Percentiles rank a stretch among this genome's conserved stretches.
phyloP scores from a whole-genome alignment of 2,888 invertebrate species.

The Mimumesa dahlbomi region DNA sequence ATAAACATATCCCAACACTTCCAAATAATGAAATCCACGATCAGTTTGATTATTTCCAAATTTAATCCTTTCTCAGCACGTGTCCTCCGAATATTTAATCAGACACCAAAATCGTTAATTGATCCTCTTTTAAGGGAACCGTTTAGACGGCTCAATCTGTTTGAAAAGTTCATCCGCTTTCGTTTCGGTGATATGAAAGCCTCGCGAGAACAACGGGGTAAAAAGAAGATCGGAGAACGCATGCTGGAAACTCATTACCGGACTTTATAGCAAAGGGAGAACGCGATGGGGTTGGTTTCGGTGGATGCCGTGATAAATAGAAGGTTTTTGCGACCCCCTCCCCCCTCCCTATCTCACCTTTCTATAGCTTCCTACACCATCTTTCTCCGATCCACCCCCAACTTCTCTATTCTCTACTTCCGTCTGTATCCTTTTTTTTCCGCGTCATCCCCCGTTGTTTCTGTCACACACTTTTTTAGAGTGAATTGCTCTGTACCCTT shows the following conservation, averaged over 20 bases:
- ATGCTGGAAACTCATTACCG: slow-evolving; percentile 61
- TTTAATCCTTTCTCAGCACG: no score
- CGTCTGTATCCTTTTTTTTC: slow-evolving; percentile 6
- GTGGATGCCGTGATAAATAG: slow-evolving; percentile 49
- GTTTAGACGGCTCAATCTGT: no score
- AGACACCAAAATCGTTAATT: no score
- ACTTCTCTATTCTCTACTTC: not conserved
- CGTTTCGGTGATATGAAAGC: slow-evolving; percentile 3
- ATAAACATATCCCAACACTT: no score
- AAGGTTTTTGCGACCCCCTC: slow-evolving; percentile 16
- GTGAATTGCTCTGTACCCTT: slow-evolving; percentile 9
- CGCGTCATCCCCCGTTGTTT: not conserved
- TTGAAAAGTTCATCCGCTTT: slow-evolving; percentile 22
- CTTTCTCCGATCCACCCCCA: slow-evolving; percentile 18
- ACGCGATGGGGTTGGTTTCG: slow-evolving; percentile 29
- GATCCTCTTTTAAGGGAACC: no score
- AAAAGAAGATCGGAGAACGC: slow-evolving; percentile 29
- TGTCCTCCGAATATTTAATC: no score
- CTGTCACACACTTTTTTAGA: slow-evolving; percentile 9
- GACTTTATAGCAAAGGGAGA: slow-evolving; percentile 31
- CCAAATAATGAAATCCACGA: no score
- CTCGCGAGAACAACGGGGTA: slow-evolving; percentile 9
- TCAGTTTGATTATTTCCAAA: no score
- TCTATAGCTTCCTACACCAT: slow-evolving; percentile 5
- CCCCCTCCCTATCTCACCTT: not conserved